Conservation (phyloP, 2,797 vertebrate genomes). For the Coregonus sp. region DNA sequence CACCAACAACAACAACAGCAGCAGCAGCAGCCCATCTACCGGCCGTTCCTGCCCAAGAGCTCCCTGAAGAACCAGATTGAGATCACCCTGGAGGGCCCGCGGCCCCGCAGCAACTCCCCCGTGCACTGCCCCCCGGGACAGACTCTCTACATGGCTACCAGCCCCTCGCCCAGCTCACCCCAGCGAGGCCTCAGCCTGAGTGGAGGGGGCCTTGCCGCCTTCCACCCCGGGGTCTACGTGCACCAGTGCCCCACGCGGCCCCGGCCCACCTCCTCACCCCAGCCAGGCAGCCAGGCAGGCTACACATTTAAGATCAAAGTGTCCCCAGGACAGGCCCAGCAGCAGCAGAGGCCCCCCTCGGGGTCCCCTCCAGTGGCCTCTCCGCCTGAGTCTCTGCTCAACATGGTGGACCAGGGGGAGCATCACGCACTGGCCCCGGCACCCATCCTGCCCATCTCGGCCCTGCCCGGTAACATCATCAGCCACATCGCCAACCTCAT, state of each 20-base stretch:
- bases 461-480: slow-evolving; percentile 82
- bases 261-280: slow-evolving; percentile 82
- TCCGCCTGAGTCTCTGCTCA: slow-evolving; percentile 85
- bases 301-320: slow-evolving; percentile 81
- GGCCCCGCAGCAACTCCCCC: slow-evolving; percentile 89
- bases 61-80: slow-evolving; percentile 94
- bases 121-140: slow-evolving; percentile 76
- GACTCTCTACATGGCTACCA: slow-evolving; percentile 84
- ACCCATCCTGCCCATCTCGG: slow-evolving; percentile 96
- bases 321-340: slow-evolving; percentile 69
- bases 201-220: slow-evolving; percentile 62
- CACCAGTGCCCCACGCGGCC: slow-evolving; percentile 85
- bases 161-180: slow-evolving; percentile 91
- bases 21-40: slow-evolving; percentile 82
- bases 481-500: slow-evolving; percentile 86
- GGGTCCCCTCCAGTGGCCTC: slow-evolving; percentile 73
- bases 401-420: slow-evolving; percentile 95
- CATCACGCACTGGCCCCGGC: slow-evolving; percentile 84
- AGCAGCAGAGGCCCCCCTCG: slow-evolving; percentile 64
- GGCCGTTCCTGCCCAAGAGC: slow-evolving; percentile 87
- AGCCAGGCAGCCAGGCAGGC: slow-evolving; percentile 75
- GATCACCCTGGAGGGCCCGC: slow-evolving; percentile 88
- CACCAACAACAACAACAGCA: no score
- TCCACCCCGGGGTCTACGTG: slow-evolving; percentile 84
- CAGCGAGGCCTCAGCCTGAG: slow-evolving; percentile 78